phyloP scores from a whole-genome alignment of 2,888 invertebrate species.

The Amblyjoppa fuscipennis region DNA sequence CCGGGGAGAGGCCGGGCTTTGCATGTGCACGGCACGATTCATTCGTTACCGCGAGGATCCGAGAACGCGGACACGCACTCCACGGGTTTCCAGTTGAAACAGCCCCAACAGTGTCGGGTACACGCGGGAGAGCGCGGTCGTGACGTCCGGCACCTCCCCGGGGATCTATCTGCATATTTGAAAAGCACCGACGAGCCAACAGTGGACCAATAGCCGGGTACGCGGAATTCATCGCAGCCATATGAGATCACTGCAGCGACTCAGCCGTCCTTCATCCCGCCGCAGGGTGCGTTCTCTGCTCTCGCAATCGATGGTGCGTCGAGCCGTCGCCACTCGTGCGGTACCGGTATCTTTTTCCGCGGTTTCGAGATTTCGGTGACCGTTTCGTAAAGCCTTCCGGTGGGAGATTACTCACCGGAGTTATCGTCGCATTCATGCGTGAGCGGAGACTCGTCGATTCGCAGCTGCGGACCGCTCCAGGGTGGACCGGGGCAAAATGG shows the following conservation, averaged over 20 bases:
- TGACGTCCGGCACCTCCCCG: slow-evolving; percentile 58
- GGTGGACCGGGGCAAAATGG: background rate
- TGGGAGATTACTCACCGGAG: slow-evolving; percentile 14
- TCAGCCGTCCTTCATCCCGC: background rate
- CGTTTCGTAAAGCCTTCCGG: slow-evolving; percentile 9
- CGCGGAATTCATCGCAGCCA: slow-evolving; percentile 6
- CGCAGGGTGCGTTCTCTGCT: background rate
- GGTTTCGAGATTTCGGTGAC: background rate
- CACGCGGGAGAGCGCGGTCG: slow-evolving; percentile 25
- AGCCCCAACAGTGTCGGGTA: slow-evolving; percentile 5
- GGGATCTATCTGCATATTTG: slow-evolving; percentile 69
- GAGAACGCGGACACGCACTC: slow-evolving; percentile 35
- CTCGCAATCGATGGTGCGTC: background rate
- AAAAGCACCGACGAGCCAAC: slow-evolving; percentile 58
- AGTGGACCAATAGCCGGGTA: background rate
- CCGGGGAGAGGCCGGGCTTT: background rate
- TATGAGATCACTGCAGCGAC: background rate
- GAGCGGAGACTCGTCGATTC: slow-evolving; percentile 6
- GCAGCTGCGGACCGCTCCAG: background rate
- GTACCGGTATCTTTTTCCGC: slow-evolving; percentile 20
- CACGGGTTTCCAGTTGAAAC: slow-evolving; percentile 32
- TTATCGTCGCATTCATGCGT: slow-evolving; percentile 12
- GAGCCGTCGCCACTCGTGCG: background rate
- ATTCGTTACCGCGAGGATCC: slow-evolving; percentile 46
- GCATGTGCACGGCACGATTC: slow-evolving; percentile 6